These are phyloP conservation scores for Myripristis jacobus DNA, from an alignment of 2,797 vertebrate species.

Conservation along the genomic window DNA sequence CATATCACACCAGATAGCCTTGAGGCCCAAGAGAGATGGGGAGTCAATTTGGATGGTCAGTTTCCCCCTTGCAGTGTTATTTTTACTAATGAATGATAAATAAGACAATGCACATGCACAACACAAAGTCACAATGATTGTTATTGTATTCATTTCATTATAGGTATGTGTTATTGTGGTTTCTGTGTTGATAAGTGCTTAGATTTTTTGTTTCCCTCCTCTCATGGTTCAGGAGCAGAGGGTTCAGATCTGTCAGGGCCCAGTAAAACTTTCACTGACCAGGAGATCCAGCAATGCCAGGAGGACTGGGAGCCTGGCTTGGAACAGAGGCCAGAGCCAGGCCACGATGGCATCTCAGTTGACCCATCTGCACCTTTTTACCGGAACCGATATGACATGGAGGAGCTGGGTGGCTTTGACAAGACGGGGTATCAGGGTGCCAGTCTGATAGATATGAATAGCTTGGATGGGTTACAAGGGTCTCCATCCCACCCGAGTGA, in stretches of 20 bases:
- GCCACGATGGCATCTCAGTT: constrained; percentile 56
- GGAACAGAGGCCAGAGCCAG: constrained; percentile 67
- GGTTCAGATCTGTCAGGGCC: constrained; percentile 65
- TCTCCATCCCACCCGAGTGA: constrained; percentile 69
- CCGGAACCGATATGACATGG: constrained; percentile 74
- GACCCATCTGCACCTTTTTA: constrained; percentile 72
- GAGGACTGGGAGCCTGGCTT: constrained; percentile 76
- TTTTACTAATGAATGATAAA: not conserved
- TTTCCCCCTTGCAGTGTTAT: constrained; percentile 19
- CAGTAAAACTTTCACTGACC: constrained; percentile 73
- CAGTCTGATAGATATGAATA: constrained; percentile 72
- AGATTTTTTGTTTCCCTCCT: constrained; percentile 4
- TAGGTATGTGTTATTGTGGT: not conserved
- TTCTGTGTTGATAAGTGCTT: not conserved
- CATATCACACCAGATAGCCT: constrained; percentile 48
- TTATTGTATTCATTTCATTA: not conserved
- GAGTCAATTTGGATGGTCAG: constrained; percentile 75
- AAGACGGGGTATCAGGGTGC: constrained; percentile 70
- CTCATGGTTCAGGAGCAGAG: constrained; percentile 60
- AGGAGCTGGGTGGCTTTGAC: constrained; percentile 73
- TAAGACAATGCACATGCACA: not conserved
- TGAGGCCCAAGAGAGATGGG: constrained; percentile 73
- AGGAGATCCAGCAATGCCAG: constrained; percentile 75
- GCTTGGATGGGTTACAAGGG: constrained; percentile 71
- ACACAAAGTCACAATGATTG: not conserved